phyloP scores from a whole-genome alignment of 2,797 vertebrate species.

The Acipenser oxyrinchus region DNA sequence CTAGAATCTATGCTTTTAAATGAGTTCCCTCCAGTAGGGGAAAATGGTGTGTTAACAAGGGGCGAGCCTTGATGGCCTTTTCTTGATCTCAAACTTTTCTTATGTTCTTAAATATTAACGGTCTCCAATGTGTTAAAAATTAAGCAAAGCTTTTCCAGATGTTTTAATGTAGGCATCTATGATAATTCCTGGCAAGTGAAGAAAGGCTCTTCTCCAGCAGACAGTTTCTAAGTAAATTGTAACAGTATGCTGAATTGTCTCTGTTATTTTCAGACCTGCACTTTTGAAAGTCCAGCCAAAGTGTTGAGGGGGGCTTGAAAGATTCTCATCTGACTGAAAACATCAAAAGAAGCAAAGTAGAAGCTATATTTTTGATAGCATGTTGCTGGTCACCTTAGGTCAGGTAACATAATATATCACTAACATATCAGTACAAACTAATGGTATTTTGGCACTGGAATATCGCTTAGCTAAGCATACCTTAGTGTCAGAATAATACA shows the following conservation, averaged over 20 bases:
- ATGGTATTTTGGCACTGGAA: too few species aligned
- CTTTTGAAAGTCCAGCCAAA: conserved; percentile 23
- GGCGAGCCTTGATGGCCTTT: too few species aligned
- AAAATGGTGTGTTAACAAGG: too few species aligned
- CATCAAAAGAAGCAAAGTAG: neutral
- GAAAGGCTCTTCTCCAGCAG: conserved; percentile 16
- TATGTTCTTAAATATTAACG: conserved; percentile 9
- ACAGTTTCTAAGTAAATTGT: conserved; percentile 20
- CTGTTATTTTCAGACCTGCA: conserved; percentile 1
- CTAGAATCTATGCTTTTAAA: too few species aligned
- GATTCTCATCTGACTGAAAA: neutral
- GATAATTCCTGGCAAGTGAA: conserved; percentile 21
- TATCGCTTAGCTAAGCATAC: too few species aligned
- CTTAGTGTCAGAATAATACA: too few species aligned
- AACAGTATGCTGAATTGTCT: conserved; percentile 19
- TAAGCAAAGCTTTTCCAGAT: conserved; percentile 21
- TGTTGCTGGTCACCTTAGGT: too few species aligned
- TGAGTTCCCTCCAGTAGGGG: too few species aligned
- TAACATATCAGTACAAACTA: too few species aligned
- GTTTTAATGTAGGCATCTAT: conserved; percentile 15
- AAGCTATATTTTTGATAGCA: too few species aligned
- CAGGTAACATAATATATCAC: too few species aligned
- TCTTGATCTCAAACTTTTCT: too few species aligned
- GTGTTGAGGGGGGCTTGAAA: neutral
- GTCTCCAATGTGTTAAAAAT: conserved; percentile 18